phyloP scores from a whole-genome alignment of 2,797 vertebrate genomes.

The Siniperca undulata region DNA sequence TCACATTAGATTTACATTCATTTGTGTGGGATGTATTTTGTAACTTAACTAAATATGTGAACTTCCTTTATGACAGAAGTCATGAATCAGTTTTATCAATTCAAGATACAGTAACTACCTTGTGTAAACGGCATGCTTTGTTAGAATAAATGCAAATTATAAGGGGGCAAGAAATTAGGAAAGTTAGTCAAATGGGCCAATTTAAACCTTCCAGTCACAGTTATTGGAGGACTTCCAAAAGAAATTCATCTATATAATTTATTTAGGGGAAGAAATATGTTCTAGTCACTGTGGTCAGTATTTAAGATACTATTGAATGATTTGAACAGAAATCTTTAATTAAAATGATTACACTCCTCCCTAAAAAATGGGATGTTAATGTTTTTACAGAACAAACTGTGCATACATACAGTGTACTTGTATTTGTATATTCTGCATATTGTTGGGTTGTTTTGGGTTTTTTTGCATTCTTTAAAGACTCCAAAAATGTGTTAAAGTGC shows the following conservation, averaged over 20 bases:
- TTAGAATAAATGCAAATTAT: neutral
- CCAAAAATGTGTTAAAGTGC: neutral
- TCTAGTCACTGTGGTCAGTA: neutral
- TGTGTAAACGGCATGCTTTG: neutral
- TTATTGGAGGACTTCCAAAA: neutral
- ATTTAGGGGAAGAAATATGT: neutral
- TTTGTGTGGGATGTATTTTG: neutral
- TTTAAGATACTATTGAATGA: neutral
- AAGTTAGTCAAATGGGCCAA: neutral
- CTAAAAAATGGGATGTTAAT: neutral
- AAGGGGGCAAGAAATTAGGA: too few relatives aligned
- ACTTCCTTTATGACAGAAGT: neutral
- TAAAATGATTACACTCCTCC: neutral
- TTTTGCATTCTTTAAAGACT: neutral
- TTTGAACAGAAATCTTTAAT: constrained; percentile 1
- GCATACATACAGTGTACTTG: neutral
- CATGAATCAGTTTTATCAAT: neutral
- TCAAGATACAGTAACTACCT: neutral
- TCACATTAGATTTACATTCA: neutral
- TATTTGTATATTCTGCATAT: neutral
- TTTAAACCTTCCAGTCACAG: neutral
- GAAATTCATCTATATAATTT: neutral
- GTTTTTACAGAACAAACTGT: neutral
- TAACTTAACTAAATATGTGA: neutral
- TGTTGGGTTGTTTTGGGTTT: neutral